Evolutionary conservation across 2,797 vertebrate species (phyloP).

Genomic region (Alauda arvensis): DNA sequence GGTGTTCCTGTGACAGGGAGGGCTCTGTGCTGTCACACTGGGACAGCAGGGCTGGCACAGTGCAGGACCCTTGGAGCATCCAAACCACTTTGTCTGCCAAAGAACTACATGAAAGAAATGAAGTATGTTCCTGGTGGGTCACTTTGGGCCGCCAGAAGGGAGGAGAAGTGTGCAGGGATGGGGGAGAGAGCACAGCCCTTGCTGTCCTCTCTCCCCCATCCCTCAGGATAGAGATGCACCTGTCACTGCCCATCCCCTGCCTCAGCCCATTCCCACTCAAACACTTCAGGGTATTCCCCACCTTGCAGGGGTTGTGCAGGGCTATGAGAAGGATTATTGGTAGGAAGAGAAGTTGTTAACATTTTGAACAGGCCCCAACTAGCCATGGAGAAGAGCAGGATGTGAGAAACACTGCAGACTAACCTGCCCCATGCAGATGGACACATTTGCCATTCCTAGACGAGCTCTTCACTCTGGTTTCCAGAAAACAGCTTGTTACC

Average conservation of each 20-base stretch:
- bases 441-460: not conserved
- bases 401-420: not conserved
- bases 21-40: not conserved
- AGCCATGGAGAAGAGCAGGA: not conserved
- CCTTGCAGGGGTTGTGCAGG: not conserved
- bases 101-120: not conserved
- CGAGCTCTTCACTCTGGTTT: not conserved
- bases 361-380: not conserved
- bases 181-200: not conserved
- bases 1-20: not conserved
- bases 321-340: not conserved
- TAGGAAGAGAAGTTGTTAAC: not conserved
- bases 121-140: not conserved
- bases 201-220: not conserved
- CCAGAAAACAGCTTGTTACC: not conserved
- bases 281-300: not conserved
- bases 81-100: rapidly evolving
- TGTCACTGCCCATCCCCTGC: not conserved
- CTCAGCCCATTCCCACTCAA: not conserved
- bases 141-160: not conserved
- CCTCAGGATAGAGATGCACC: rapidly evolving
- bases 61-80: not conserved
- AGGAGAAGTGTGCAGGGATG: not conserved
- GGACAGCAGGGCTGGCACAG: not conserved
- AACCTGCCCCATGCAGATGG: not conserved